Evolutionary conservation across 2,113 vertebrate genomes (phyloP).

Genomic region (Engystomops pustulosus): DNA sequence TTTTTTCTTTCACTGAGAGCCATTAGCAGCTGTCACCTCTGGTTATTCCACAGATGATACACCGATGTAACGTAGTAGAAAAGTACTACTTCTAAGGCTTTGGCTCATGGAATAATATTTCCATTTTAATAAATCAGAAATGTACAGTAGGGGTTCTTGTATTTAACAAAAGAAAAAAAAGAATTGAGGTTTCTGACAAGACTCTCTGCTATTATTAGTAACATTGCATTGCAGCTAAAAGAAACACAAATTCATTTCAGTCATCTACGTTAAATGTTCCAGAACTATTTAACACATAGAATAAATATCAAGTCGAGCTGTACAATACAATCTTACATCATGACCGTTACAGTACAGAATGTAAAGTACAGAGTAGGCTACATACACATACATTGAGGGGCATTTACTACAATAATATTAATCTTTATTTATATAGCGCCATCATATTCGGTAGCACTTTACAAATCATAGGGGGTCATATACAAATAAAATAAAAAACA

Average conservation of each 20-base stretch:
- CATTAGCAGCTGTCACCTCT: background rate
- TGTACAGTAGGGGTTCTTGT: background rate
- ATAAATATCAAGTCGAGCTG: too few species aligned
- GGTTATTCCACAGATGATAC: background rate
- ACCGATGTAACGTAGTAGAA: background rate
- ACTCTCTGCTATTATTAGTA: background rate
- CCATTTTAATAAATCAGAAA: background rate
- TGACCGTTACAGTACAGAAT: too few species aligned
- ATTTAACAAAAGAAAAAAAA: background rate
- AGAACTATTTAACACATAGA: background rate
- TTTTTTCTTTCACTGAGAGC: too few species aligned
- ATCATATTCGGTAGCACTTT: too few species aligned
- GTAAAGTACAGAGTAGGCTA: too few species aligned
- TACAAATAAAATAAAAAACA: too few species aligned
- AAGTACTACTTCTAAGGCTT: background rate
- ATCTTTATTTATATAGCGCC: too few species aligned
- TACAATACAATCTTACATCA: too few species aligned
- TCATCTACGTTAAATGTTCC: constrained; percentile 20
- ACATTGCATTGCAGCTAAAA: background rate
- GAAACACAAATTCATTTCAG: constrained; percentile 8
- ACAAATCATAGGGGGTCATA: too few species aligned
- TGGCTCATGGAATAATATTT: background rate
- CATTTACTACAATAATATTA: too few species aligned
- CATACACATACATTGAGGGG: too few species aligned
- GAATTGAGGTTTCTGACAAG: constrained; percentile 1